Conservation (phyloP, 2,797 vertebrate genomes). For the Mormyrops boulengeri region DNA sequence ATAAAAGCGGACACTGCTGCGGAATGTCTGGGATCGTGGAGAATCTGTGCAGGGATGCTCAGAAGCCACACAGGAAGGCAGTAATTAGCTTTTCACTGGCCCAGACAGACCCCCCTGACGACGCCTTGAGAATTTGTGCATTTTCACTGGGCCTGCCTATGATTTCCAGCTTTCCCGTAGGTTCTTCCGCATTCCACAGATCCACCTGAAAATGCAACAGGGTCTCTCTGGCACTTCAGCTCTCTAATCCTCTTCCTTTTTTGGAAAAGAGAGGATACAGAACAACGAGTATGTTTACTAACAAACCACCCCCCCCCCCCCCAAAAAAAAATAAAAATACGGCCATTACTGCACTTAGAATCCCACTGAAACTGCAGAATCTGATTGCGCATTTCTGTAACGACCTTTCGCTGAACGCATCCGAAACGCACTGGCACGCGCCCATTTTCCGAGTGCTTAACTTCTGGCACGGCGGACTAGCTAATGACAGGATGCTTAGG, state of each 20-base stretch:
- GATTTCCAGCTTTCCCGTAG: not conserved
- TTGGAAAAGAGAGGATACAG: not conserved
- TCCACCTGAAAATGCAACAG: not conserved
- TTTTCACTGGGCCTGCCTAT: not conserved
- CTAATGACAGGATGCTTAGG: constrained; percentile 58
- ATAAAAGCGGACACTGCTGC: constrained; percentile 43
- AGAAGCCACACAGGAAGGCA: constrained; percentile 30
- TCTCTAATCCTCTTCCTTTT: not conserved
- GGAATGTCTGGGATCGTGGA: constrained; percentile 31
- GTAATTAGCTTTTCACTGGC: constrained; percentile 36
- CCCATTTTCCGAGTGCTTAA: constrained; percentile 48
- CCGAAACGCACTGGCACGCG: not conserved
- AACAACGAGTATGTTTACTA: constrained; percentile 1
- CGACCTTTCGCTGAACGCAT: not conserved
- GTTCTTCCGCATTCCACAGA: not conserved
- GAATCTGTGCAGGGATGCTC: constrained; percentile 35
- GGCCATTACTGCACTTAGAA: constrained; percentile 3
- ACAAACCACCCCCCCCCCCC: not conserved
- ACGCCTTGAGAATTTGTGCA: not conserved
- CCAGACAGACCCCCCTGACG: constrained; percentile 26
- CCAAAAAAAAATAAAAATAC: not conserved
- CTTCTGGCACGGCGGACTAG: constrained; percentile 38
- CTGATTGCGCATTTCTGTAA: constrained; percentile 22
- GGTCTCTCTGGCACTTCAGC: not conserved
- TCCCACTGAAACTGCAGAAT: constrained; percentile 24